A percentile compares a stretch with the other conserved stretches of the same genome.
Evolutionary conservation across 2,888 invertebrate genomes (phyloP).

Genomic region (Zhuqinia jingwanae): DNA sequence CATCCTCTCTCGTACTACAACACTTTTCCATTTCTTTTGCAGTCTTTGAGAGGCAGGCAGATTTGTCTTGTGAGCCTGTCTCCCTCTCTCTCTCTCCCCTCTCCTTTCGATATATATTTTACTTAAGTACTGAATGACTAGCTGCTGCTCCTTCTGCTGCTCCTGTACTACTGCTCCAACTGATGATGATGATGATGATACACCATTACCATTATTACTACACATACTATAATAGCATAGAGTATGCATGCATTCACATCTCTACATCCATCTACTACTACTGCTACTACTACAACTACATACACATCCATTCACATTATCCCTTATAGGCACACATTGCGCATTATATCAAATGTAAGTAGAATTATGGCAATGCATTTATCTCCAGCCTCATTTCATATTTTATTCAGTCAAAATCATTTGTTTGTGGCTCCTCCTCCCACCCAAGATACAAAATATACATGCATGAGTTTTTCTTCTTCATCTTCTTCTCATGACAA

Average conservation of each 20-base stretch:
- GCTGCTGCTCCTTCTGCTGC: too few species aligned
- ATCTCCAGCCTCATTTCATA: conserved; percentile 45
- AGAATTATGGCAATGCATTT: neutral
- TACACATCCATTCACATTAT: too few species aligned
- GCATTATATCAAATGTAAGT: neutral
- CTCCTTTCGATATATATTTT: conserved; percentile 17
- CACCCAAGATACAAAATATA: neutral
- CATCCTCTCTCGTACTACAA: conserved; percentile 44
- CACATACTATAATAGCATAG: too few species aligned
- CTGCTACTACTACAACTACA: neutral
- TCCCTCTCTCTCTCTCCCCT: conserved; percentile 37
- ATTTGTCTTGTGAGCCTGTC: conserved; percentile 26
- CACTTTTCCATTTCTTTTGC: conserved; percentile 63
- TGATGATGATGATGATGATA: conserved; percentile 16
- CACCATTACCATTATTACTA: conserved; percentile 32
- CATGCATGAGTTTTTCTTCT: too few species aligned
- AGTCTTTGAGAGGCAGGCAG: conserved; percentile 23
- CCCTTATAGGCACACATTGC: too few species aligned
- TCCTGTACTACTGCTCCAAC: too few species aligned
- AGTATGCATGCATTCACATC: too few species aligned
- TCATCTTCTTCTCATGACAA: too few species aligned
- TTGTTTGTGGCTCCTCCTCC: conserved; percentile 57
- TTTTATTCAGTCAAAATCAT: conserved; percentile 60
- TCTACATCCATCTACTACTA: too few species aligned
- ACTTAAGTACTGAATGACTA: conserved; percentile 51